These are phyloP conservation scores for Venturia canescens DNA, from an alignment of 1,140 invertebrate genomes.

Conservation along the genomic window DNA sequence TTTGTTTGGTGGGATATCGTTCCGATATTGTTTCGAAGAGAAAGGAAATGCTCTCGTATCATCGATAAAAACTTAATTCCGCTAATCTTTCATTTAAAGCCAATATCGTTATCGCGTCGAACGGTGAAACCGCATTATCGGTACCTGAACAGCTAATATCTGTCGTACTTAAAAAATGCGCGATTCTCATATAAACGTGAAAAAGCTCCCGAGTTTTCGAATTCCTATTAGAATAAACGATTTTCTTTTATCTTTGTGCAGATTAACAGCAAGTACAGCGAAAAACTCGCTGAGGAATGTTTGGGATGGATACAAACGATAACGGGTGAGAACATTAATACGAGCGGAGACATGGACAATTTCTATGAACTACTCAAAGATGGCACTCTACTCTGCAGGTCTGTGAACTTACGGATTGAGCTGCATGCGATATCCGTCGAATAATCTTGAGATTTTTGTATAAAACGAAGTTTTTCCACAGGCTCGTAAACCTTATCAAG, in stretches of 20 bases:
- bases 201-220: no score
- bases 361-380: conserved; percentile 93
- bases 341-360: conserved; percentile 92
- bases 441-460: not conserved
- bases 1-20: not conserved
- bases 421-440: not conserved
- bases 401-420: conserved; percentile 52
- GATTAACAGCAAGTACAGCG: conserved; percentile 97
- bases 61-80: conserved; percentile 1
- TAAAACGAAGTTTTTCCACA: conserved; percentile 65
- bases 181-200: no score
- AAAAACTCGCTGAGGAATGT: conserved; percentile 92
- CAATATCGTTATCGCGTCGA: not conserved
- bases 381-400: conserved; percentile 92
- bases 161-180: no score
- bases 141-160: no score
- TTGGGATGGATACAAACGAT: conserved; percentile 94
- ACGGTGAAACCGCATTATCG: conserved; percentile 15
- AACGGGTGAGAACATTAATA: conserved; percentile 87
- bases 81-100: conserved; percentile 1
- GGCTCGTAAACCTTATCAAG: conserved; percentile 88
- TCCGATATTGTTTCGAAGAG: not conserved
- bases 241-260: conserved; percentile 76
- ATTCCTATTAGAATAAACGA: not conserved
- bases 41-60: not conserved